Evolutionary conservation across 2,797 vertebrate genomes (phyloP).

Genomic region (Sphenodon punctatus): DNA sequence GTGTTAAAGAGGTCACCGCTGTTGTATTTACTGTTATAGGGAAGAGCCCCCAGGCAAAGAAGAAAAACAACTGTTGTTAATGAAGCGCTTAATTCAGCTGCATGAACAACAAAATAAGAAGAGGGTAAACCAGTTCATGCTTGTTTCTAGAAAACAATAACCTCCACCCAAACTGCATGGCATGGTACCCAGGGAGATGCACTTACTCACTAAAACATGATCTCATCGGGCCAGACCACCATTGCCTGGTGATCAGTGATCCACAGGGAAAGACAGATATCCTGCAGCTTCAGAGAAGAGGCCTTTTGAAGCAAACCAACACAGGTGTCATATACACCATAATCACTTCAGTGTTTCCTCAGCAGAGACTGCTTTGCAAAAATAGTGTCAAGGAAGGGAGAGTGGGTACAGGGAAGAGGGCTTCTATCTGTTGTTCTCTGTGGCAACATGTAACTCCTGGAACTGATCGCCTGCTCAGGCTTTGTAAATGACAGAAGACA

Average conservation of each 20-base stretch:
- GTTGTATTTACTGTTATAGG: neutral
- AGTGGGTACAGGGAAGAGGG: neutral
- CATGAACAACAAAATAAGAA: slow-evolving; percentile 8
- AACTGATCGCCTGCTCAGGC: too few relatives aligned
- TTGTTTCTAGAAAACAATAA: slow-evolving; percentile 22
- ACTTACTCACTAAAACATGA: slow-evolving; percentile 20
- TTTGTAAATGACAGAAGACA: too few relatives aligned
- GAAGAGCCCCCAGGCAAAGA: slow-evolving; percentile 12
- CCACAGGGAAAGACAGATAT: neutral
- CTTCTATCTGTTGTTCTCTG: neutral
- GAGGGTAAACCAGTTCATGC: slow-evolving; percentile 55
- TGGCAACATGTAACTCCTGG: neutral
- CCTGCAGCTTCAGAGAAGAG: slow-evolving; percentile 26
- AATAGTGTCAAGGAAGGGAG: neutral
- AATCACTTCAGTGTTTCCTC: neutral
- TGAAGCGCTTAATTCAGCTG: neutral
- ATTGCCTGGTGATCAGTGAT: slow-evolving; percentile 8
- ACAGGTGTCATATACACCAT: neutral
- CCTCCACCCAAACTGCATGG: slow-evolving; percentile 17
- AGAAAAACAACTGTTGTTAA: neutral
- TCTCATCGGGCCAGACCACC: slow-evolving; percentile 34
- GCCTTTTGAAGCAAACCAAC: neutral
- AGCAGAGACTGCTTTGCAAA: neutral
- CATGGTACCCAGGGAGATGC: slow-evolving; percentile 15
- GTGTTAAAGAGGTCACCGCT: neutral